Conservation (phyloP, 2,113 vertebrate species). For the Psammodynastes pulverulentus region DNA sequence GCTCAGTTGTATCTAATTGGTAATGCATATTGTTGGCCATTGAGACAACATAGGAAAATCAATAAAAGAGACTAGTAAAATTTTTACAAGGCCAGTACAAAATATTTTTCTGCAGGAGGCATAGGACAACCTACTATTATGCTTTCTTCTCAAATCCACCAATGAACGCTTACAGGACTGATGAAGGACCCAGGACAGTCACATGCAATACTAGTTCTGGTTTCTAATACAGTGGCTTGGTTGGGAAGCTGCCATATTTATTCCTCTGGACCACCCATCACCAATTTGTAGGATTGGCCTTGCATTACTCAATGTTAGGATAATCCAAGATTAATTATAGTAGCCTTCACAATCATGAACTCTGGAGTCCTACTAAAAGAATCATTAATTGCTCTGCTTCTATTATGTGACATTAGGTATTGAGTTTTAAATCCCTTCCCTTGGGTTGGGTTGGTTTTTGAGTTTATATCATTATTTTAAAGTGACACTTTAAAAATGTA, state of each 20-base stretch:
- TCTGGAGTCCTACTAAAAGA: not conserved
- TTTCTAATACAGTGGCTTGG: not conserved
- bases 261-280: not conserved
- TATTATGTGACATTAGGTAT: not conserved
- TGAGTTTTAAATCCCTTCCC: not conserved
- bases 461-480: not conserved
- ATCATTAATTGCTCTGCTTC: not conserved
- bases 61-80: not conserved
- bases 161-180: not conserved
- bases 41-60: not conserved
- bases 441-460: not conserved
- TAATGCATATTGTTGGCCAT: not conserved
- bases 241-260: not conserved
- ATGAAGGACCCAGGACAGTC: not conserved
- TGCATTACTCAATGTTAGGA: not conserved
- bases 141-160: not conserved
- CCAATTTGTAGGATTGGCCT: not conserved
- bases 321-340: not conserved
- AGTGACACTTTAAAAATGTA: not conserved
- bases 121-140: not conserved
- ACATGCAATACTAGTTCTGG: not conserved
- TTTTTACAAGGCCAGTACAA: not conserved
- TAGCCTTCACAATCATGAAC: not conserved
- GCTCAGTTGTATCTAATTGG: not conserved
- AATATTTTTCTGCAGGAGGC: not conserved